Conservation (phyloP, 2,113 vertebrate species). For the Rhombomys opimus region DNA sequence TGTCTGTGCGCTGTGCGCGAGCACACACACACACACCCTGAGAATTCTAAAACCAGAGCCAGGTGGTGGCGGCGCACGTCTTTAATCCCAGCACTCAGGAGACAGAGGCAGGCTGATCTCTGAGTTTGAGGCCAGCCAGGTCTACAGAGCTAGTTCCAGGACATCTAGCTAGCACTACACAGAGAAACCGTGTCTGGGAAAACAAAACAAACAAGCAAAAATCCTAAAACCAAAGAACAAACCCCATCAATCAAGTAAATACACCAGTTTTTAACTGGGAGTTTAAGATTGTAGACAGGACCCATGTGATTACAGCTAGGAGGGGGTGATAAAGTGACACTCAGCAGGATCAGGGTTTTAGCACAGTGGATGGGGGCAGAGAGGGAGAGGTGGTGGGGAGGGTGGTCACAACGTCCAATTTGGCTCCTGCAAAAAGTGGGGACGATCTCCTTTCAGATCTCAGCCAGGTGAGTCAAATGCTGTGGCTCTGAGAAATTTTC, state of each 20-base stretch:
- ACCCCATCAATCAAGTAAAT: not conserved
- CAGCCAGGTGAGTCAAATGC: not conserved
- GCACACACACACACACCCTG: not conserved
- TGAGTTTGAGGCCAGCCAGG: not conserved
- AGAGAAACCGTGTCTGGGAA: not conserved
- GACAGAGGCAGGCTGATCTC: not conserved
- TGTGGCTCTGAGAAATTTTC: not conserved
- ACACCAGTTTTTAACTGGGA: not conserved
- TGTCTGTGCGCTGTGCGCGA: no score
- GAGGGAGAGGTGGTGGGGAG: accelerated
- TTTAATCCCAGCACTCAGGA: not conserved
- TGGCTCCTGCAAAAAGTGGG: not conserved
- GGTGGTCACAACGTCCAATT: no score
- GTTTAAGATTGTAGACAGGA: not conserved
- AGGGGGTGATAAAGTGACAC: constrained; percentile 25
- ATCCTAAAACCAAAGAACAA: not conserved
- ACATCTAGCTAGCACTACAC: not conserved
- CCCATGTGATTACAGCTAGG: not conserved
- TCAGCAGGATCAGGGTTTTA: no score
- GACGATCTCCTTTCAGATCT: not conserved
- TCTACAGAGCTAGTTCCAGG: not conserved
- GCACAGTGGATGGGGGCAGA: not conserved
- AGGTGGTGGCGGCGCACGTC: not conserved
- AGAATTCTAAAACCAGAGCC: not conserved
- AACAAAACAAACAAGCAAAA: not conserved